Percentiles rank a stretch among this genome's conserved stretches.
These are phyloP conservation scores for Epizoanthus illoricatus DNA, from an alignment of 92 coral and sea anemone species.

Conservation along the genomic window DNA sequence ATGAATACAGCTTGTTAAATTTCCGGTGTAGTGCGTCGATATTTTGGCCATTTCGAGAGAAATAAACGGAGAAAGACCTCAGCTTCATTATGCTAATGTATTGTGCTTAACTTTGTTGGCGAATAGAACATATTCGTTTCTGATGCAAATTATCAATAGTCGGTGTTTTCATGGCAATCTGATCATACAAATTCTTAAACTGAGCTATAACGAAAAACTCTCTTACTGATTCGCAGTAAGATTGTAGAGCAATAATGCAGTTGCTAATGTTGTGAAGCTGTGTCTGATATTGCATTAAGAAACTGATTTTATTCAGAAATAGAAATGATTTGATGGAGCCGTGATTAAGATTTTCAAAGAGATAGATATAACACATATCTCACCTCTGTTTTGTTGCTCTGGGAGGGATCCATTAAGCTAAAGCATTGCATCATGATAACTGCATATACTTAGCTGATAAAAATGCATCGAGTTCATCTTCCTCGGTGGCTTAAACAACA, in stretches of 20 bases:
- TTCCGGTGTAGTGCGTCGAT: not conserved
- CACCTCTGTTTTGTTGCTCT: not conserved
- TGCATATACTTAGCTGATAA: not conserved
- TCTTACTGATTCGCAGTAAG: not conserved
- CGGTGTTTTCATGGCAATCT: constrained; percentile 17
- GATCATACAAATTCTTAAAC: not conserved
- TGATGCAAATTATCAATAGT: not conserved
- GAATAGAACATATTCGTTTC: not conserved
- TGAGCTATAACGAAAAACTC: not conserved
- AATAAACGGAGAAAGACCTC: not conserved
- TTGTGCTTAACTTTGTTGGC: not conserved
- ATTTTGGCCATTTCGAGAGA: constrained; percentile 11
- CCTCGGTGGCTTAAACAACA: not conserved
- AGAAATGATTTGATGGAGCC: constrained; percentile 8
- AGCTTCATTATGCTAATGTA: constrained; percentile 18
- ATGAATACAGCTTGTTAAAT: not conserved
- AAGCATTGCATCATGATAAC: not conserved
- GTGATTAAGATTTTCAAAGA: constrained; percentile 1
- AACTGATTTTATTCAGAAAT: constrained; percentile 12
- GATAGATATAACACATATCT: not conserved
- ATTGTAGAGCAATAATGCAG: not conserved
- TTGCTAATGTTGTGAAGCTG: not conserved
- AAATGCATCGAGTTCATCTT: not conserved
- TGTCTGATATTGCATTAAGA: not conserved
- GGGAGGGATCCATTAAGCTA: not conserved